A percentile compares a stretch with the other conserved stretches of the same genome.
phyloP scores from a whole-genome alignment of 2,888 invertebrate genomes.

The Platycheirus albimanus region DNA sequence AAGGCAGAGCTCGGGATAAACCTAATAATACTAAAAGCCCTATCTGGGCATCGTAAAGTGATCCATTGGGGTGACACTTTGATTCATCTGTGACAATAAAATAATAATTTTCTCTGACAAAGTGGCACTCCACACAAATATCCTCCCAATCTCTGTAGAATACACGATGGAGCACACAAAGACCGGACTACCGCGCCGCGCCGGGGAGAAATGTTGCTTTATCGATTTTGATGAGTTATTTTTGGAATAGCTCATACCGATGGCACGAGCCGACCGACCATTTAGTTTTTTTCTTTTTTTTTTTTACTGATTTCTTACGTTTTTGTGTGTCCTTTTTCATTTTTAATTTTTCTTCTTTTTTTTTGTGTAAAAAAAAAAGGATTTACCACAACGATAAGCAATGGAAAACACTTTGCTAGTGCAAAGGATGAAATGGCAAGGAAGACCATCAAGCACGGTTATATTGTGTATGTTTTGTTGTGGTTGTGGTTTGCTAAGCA shows the following conservation, averaged over 20 bases:
- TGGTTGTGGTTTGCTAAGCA: not conserved
- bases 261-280: conserved; percentile 26
- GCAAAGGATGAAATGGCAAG: not conserved
- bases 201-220: conserved; percentile 62
- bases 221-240: conserved; percentile 68
- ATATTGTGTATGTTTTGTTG: not conserved
- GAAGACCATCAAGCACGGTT: not conserved
- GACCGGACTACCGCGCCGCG: conserved; percentile 38
- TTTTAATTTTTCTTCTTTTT: too few relatives aligned
- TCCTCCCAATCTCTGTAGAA: not conserved
- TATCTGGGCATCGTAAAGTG: conserved; percentile 49
- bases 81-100: conserved; percentile 65
- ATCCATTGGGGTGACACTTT: conserved; percentile 55
- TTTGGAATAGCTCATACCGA: conserved; percentile 59
- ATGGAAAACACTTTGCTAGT: not conserved
- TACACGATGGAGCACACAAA: conserved; percentile 1
- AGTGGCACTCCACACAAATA: conserved; percentile 39
- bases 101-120: conserved; percentile 64
- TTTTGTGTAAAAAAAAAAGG: too few relatives aligned
- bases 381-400: not conserved
- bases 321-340: not conserved
- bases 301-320: conserved; percentile 28
- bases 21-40: conserved; percentile 56
- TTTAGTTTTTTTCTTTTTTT: conserved; percentile 29
- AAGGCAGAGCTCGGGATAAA: conserved; percentile 5